Base-by-base conservation (phyloP, 2,888 invertebrate species). In the Lasioglossum figueresi region DNA sequence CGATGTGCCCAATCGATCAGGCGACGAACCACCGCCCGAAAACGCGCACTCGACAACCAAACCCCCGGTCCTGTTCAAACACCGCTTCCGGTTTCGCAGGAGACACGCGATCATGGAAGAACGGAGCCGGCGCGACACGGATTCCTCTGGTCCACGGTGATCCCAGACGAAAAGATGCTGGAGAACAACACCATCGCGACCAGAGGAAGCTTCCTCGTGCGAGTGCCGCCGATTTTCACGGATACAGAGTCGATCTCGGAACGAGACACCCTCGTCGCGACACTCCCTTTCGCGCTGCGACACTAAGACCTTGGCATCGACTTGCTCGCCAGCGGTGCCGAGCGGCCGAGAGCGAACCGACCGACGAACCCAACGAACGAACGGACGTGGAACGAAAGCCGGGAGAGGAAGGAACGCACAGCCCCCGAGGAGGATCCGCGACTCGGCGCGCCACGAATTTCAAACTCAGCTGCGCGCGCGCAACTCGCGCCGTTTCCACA, bases 361-460 rank as follows among this genome's bases (percentile, higher is more conserved):
- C 72, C 90, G 91, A 89, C 87, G 86, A 88, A 87, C 91, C 89
- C 83, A 88, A 88, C 90, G 88, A 86, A 83, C 90, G 88, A 84
- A 89, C 90, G 91, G 88, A 91, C 91, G 88, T 91, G 82, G 84
- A 89, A 90, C 91, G 89, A 90, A 90, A 90, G 88, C 84, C 90
- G 86, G 82, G 90, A 91, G 88, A 86, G 82, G 78, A 85, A 89
- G 88, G 83, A 87, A 85, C 90, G 88, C 72, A 73, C 88, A 88
- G 83, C 85, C 90, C 89, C 90, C 83, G 75, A 83, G 83, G 86
- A 90, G 89, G 83, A 89, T 85, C 87, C 83, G 86, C 84, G 73
- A 76, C 84, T 87, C 87, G 84, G 75, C 89, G 90, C 93, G 93
- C 94, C 93, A 91, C 93, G 91, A 93, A 91, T 94, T 94, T 94